Evolutionary conservation across 2,888 invertebrate species (phyloP), one percentile per base, ranked within the genome.

Genomic region (Drepanosiphum platanoidis): DNA sequence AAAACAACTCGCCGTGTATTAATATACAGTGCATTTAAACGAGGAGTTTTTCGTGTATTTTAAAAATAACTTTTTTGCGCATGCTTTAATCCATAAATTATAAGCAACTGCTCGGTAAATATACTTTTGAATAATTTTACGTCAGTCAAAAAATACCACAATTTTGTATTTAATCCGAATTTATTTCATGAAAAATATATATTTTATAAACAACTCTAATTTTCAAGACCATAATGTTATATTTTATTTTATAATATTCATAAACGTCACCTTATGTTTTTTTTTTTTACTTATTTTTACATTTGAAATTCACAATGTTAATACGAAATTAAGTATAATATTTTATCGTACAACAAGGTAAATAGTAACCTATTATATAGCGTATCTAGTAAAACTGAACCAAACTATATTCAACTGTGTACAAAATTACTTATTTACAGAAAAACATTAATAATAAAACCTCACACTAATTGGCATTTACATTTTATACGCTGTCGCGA

Each of bases 11-110:
- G n/a, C 11, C 7, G 18, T 22, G 64, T 7, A 64, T 39, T 42
- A 36, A n/a, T n/a, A n/a, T n/a, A n/a, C n/a, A n/a, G n/a, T 64
- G 22, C 36, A 78, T 66, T 78, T 7, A 79, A 79, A 79, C n/a
- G 42, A 42, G 3, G 22, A n/a, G 42, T 66, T 42, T 66, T 32
- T 66, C 9, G 11, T 39, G 34, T 77, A 52, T 11, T 64, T 77
- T 64, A 2, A 3, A 74, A 58, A 75, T 58, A 75, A 7, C 13
- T 58, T 18, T n/a, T 58, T n/a, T 46, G 27, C 5, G 18, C 22
- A 18, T 3, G 18, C 18, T 52, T 18, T 52, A 52, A 52, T 52
- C 52, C 22, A 52, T 52, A 52, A 52, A 52, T 2, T 18, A 22
- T 52, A 11, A 27, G 18, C 11, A 58, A 58, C 8, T 58, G 8